Percentiles rank a stretch among this genome's conserved stretches.
Evolutionary conservation across 2,888 invertebrate genomes (phyloP).

Genomic region (Zaprionus lineosus): DNA sequence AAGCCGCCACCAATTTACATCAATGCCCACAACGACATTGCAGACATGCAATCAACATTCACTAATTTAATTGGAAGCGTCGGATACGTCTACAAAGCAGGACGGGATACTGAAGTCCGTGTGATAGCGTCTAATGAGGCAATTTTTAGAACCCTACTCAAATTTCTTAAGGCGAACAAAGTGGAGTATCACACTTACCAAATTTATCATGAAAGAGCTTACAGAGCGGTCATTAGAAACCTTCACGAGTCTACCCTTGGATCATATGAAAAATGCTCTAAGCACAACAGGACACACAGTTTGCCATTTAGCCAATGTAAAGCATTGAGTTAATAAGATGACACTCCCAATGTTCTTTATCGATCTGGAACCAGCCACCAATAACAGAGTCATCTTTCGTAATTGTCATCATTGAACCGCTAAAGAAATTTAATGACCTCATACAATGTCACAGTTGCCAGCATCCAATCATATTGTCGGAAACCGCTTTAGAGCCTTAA

Average conservation of each 20-base stretch:
- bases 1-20: neutral
- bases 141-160: conserved; percentile 1
- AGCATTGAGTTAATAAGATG: neutral
- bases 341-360: neutral
- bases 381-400: conserved; percentile 5
- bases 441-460: conserved; percentile 9
- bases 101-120: conserved; percentile 1
- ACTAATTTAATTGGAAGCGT: neutral
- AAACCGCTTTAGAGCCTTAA: too few species aligned
- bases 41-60: neutral
- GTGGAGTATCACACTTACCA: conserved; percentile 8
- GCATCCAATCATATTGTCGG: neutral
- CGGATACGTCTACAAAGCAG: conserved; percentile 6
- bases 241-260: neutral
- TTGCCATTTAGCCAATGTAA: neutral
- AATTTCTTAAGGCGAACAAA: neutral
- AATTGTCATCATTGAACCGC: conserved; percentile 3
- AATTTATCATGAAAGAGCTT: conserved; percentile 3
- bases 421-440: conserved; percentile 6
- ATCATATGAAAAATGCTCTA: neutral
- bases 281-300: conserved; percentile 2
- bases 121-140: too few species aligned
- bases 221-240: conserved; percentile 1
- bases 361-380: neutral
- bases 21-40: neutral